These are phyloP conservation scores for Enhydra lutris DNA, from an alignment of 2,113 vertebrate species.

Conservation along the genomic window DNA sequence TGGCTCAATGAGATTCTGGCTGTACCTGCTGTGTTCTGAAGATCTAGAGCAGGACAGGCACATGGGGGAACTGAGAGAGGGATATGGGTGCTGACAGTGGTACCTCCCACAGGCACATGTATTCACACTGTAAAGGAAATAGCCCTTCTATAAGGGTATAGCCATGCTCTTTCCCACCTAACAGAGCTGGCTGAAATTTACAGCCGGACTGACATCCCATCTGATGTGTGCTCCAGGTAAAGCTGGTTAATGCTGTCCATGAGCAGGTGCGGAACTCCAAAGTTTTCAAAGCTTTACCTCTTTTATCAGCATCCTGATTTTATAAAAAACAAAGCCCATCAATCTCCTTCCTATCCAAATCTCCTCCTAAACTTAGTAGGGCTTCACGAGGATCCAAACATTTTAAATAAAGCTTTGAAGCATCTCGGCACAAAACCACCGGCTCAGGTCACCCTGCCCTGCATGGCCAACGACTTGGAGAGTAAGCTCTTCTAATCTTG, in stretches of 20 bases:
- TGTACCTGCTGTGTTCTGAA: neutral
- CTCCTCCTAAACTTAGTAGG: neutral
- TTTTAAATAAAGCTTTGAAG: neutral
- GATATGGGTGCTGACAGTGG: neutral
- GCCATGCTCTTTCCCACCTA: neutral
- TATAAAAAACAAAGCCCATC: neutral
- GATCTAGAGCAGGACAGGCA: too few species aligned
- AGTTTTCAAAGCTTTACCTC: neutral
- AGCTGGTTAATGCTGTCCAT: slow-evolving; percentile 36
- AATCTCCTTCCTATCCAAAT: neutral
- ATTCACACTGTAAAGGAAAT: neutral
- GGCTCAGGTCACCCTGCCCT: neutral
- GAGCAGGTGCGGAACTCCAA: neutral
- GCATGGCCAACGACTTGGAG: neutral
- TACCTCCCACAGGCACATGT: neutral
- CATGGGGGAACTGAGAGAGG: too few species aligned
- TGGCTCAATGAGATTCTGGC: neutral
- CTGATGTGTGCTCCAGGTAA: neutral
- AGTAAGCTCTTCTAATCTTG: neutral
- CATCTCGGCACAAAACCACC: neutral
- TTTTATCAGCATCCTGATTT: neutral
- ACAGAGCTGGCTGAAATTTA: neutral
- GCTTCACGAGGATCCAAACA: neutral
- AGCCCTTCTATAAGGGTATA: neutral
- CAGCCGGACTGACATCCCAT: neutral